Conservation (phyloP, 2,888 invertebrate species). For the Lasioglossum oenotherae region DNA sequence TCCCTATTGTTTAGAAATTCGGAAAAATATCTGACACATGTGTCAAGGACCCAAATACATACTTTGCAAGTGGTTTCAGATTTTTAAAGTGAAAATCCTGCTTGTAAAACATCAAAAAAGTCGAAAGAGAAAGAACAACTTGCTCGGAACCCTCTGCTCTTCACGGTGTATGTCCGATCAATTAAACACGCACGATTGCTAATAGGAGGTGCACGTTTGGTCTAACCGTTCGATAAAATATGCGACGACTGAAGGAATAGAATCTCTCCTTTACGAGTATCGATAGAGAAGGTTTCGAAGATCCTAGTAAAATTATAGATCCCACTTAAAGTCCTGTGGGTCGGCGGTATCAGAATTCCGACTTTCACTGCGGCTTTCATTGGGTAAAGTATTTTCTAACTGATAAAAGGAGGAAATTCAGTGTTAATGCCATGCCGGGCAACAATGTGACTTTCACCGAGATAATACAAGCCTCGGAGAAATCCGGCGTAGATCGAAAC, state of each 20-base stretch:
- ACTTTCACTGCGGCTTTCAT: slow-evolving; percentile 44
- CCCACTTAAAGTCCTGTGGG: neutral
- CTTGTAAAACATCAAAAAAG: too few species aligned
- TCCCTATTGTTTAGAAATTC: too few species aligned
- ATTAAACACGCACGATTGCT: neutral
- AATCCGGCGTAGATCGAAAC: slow-evolving; percentile 51
- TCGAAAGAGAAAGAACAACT: neutral
- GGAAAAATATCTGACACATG: too few species aligned
- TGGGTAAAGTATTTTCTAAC: slow-evolving; percentile 14
- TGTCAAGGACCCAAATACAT: too few species aligned
- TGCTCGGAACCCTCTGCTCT: too few species aligned
- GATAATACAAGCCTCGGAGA: slow-evolving; percentile 42
- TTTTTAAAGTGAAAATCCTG: too few species aligned
- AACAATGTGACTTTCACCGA: slow-evolving; percentile 61
- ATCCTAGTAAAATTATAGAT: neutral
- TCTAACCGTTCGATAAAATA: neutral
- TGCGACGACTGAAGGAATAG: neutral
- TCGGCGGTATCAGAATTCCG: slow-evolving; percentile 1
- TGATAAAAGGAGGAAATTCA: slow-evolving; percentile 46
- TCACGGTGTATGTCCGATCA: neutral
- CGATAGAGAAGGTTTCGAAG: neutral
- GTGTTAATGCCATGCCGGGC: slow-evolving; percentile 16
- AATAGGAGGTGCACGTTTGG: neutral
- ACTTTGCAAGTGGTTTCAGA: too few species aligned
- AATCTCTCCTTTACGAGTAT: neutral